phyloP scores from a whole-genome alignment of 2,888 invertebrate genomes.

The Trissolcus brochymenae region DNA sequence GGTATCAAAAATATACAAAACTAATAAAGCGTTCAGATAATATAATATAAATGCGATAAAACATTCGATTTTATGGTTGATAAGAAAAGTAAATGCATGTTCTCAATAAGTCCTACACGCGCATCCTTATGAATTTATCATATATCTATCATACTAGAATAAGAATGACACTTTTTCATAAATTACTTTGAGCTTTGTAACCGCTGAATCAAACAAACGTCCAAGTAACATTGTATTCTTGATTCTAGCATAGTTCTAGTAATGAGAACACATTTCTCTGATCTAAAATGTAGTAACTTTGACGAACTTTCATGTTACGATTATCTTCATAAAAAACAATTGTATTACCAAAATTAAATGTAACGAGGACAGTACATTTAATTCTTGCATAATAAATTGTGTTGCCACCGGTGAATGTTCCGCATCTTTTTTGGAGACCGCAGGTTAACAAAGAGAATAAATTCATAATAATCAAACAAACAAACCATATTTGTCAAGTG shows the following conservation, averaged over 20 bases:
- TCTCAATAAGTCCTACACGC: background rate
- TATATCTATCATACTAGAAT: too few species aligned
- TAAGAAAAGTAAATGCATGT: slow-evolving; percentile 3
- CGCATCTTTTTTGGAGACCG: too few species aligned
- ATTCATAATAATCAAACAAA: slow-evolving; percentile 7
- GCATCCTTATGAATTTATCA: too few species aligned
- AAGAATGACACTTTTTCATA: background rate
- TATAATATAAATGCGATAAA: too few species aligned
- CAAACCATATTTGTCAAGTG: slow-evolving; percentile 73
- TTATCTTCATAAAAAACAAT: background rate
- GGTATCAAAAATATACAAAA: too few species aligned
- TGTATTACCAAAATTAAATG: background rate
- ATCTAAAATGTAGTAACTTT: too few species aligned
- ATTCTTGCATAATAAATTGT: too few species aligned
- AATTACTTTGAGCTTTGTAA: background rate
- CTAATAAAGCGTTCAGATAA: too few species aligned
- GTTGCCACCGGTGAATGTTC: too few species aligned
- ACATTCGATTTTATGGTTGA: background rate
- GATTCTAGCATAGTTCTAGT: background rate
- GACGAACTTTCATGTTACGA: too few species aligned
- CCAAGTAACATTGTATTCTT: background rate
- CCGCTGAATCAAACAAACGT: background rate
- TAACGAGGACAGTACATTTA: too few species aligned
- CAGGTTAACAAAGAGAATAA: slow-evolving; percentile 19
- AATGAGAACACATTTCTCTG: too few species aligned